A percentile compares a stretch with the other conserved stretches of the same genome.
These are phyloP conservation scores for Excalfactoria chinensis DNA, from an alignment of 2,113 vertebrate genomes.

Conservation along the genomic window DNA sequence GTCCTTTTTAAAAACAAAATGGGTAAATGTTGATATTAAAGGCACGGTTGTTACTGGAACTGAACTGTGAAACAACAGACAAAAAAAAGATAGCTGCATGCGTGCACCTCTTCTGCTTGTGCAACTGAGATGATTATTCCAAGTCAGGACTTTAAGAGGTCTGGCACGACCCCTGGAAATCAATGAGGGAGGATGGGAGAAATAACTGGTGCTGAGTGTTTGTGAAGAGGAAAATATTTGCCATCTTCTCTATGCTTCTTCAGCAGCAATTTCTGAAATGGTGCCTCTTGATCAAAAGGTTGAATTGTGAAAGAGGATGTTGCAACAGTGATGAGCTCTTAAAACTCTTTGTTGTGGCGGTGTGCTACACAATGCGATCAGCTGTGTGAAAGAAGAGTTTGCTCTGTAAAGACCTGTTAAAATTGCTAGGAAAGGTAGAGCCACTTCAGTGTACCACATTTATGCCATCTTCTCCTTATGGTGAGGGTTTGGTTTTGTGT, in stretches of 20 bases:
- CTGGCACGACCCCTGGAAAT: not conserved
- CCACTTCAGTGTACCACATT: not conserved
- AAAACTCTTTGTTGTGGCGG: not conserved
- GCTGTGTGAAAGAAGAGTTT: not conserved
- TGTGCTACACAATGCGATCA: not conserved
- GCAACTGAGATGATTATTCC: not conserved
- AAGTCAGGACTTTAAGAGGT: constrained; percentile 7
- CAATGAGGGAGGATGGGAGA: not conserved
- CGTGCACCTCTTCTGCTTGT: not conserved
- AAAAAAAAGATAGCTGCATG: not conserved
- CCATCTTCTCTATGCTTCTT: not conserved
- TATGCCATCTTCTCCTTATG: not conserved
- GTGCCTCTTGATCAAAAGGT: not conserved
- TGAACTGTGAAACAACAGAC: not conserved
- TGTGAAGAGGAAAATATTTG: not conserved
- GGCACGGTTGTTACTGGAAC: constrained; percentile 34
- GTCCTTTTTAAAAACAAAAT: constrained; percentile 41
- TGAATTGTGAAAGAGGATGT: not conserved
- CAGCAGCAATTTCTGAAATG: not conserved
- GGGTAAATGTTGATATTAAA: constrained; percentile 41
- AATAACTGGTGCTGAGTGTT: not conserved
- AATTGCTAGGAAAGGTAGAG: not conserved
- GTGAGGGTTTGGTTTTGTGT: not conserved
- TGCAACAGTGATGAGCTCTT: not conserved
- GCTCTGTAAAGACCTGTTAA: not conserved